A percentile compares a stretch with the other conserved stretches of the same genome.
Evolutionary conservation across 2,113 vertebrate genomes (phyloP).

Genomic region (Noctilio leporinus): DNA sequence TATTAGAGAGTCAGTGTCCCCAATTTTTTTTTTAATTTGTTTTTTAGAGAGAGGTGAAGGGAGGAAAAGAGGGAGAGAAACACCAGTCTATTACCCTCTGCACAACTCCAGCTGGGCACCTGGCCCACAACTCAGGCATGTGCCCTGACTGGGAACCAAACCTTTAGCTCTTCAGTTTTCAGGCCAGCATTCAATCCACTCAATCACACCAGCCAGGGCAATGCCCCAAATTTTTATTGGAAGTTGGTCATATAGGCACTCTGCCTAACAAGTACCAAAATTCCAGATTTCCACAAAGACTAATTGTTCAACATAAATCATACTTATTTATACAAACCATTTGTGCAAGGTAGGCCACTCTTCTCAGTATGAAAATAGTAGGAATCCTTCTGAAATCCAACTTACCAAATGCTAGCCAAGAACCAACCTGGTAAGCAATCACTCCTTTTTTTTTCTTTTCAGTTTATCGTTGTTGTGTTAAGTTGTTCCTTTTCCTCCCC

Average conservation of each 20-base stretch:
- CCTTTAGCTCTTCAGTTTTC: no score
- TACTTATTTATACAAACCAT: neutral
- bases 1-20: neutral
- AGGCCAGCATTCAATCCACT: no score
- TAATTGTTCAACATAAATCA: neutral
- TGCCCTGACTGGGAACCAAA: no score
- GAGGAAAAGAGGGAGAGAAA: no score
- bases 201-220: neutral
- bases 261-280: neutral
- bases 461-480: no score
- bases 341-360: neutral
- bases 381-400: neutral
- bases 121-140: no score
- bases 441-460: no score
- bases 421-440: neutral
- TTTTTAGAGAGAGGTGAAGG: no score
- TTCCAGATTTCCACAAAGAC: neutral
- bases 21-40: no score
- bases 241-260: neutral
- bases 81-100: no score
- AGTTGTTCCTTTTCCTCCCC: no score
- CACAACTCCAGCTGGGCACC: no score
- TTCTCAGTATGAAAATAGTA: neutral
- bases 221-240: neutral
- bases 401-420: neutral